These are phyloP conservation scores for Aptenodytes patagonicus DNA, from an alignment of 2,113 vertebrate species.

Conservation along the genomic window DNA sequence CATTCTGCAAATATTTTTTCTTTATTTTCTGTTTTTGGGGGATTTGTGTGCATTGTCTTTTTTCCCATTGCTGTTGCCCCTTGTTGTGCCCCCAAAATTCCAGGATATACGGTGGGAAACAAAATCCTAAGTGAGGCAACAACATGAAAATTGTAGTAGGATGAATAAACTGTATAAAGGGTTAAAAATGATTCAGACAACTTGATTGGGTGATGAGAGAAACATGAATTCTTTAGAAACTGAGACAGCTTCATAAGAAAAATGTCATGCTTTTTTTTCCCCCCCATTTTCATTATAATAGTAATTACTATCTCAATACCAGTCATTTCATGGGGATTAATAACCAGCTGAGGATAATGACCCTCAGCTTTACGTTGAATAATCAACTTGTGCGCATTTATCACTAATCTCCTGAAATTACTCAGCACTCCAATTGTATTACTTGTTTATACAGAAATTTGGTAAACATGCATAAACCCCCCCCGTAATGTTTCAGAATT, in stretches of 20 bases:
- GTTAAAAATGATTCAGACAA: background rate
- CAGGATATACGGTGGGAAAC: background rate
- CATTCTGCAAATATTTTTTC: background rate
- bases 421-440: background rate
- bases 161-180: background rate
- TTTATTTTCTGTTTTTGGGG: background rate
- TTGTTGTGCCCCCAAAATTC: background rate
- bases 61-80: background rate
- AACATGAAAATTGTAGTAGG: background rate
- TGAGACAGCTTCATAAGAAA: background rate
- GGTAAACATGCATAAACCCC: background rate
- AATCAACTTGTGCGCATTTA: conserved; percentile 26
- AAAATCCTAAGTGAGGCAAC: background rate
- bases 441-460: conserved; percentile 13
- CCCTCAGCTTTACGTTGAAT: conserved; percentile 20
- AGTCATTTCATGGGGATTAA: conserved; percentile 45
- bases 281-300: conserved; percentile 31
- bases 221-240: conserved; percentile 20
- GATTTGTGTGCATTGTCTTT: background rate
- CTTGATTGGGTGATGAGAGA: background rate
- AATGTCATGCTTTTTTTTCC: background rate
- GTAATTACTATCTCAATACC: conserved; percentile 43
- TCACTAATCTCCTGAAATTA: conserved; percentile 44
- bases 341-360: conserved; percentile 53
- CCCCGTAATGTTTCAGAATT: background rate